These are phyloP conservation scores for Trididemnum clinides DNA, from an alignment of 23 tunicate genomes.

Conservation along the genomic window DNA sequence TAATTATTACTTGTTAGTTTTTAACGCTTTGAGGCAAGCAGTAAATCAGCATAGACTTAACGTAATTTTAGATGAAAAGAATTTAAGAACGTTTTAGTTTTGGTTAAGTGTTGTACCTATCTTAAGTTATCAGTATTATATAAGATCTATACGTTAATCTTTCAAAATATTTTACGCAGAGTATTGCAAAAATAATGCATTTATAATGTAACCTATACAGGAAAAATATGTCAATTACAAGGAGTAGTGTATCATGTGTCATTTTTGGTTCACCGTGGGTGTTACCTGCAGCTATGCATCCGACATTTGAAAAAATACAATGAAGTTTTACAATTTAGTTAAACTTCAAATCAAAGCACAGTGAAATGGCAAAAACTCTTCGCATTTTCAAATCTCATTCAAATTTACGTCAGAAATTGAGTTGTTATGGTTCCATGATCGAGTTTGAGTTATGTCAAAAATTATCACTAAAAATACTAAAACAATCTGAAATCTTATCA, in stretches of 20 bases:
- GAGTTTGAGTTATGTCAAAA: neutral
- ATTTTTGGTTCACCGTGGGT: neutral
- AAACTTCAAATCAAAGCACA: neutral
- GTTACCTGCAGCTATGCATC: neutral
- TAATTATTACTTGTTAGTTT: too few species aligned
- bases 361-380: neutral
- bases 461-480: neutral
- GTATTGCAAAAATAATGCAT: neutral
- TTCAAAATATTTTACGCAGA: neutral
- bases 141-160: neutral
- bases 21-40: too few species aligned
- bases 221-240: neutral
- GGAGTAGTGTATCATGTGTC: neutral
- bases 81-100: too few species aligned
- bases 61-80: too few species aligned
- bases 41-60: too few species aligned
- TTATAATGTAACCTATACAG: neutral
- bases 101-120: too few species aligned
- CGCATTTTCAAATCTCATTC: neutral
- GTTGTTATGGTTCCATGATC: neutral
- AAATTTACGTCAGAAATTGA: neutral
- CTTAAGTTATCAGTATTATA: neutral
- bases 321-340: neutral
- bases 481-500: neutral
- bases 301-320: neutral